A percentile compares a stretch with the other conserved stretches of the same genome.
Conservation (phyloP, 2,888 invertebrate species). For the Plutella xylostella region DNA sequence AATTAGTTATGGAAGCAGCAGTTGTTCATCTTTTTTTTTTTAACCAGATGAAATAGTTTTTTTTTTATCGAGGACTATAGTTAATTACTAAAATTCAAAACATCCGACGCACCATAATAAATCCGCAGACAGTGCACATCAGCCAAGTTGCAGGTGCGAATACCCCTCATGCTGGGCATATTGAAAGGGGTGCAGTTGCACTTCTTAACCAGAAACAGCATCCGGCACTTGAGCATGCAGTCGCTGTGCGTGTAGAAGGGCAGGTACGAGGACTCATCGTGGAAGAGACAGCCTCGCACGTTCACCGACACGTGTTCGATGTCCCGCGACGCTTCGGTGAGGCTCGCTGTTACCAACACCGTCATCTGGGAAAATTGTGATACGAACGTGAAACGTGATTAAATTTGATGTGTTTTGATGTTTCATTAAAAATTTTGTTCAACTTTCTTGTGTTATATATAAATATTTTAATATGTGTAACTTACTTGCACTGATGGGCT, state of each 20-base stretch:
- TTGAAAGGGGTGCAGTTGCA: constrained; percentile 72
- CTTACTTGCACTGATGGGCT: constrained; percentile 48
- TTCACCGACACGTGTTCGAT: constrained; percentile 50
- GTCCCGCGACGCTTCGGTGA: constrained; percentile 54
- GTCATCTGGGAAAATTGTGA: constrained; percentile 35
- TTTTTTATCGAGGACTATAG: no score
- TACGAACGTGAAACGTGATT: background rate
- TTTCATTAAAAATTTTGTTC: background rate
- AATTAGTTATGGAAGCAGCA: no score
- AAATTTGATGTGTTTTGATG: background rate
- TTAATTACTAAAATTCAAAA: no score
- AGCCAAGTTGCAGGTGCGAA: constrained; percentile 57
- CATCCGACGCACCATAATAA: constrained; percentile 42
- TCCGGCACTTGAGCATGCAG: constrained; percentile 69
- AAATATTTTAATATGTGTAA: background rate
- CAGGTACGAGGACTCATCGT: constrained; percentile 58
- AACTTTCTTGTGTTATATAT: no score
- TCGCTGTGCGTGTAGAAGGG: constrained; percentile 69
- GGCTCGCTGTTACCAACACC: constrained; percentile 47
- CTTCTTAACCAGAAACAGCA: constrained; percentile 54
- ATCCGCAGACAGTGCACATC: constrained; percentile 60
- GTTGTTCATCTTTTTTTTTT: no score
- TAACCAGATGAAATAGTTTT: no score
- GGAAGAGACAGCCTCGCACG: constrained; percentile 68
- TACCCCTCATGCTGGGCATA: constrained; percentile 48